Conservation (phyloP, 2,113 vertebrate genomes). For the Thalassarche chlororhynchos region DNA sequence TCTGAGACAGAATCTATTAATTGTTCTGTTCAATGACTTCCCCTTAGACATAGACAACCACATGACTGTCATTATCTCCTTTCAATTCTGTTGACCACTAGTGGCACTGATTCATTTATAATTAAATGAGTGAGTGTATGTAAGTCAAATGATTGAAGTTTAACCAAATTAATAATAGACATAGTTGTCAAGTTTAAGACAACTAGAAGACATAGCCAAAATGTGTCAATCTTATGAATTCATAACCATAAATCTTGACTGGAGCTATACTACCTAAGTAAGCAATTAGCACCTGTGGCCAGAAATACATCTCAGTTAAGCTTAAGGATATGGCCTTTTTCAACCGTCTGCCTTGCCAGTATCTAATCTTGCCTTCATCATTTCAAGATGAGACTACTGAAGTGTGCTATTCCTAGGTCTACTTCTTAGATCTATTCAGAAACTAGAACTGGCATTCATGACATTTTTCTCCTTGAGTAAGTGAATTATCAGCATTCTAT, state of each 20-base stretch:
- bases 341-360: neutral
- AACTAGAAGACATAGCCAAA: neutral
- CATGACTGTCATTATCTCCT: neutral
- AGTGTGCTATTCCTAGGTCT: neutral
- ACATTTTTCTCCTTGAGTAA: neutral
- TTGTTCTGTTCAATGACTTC: neutral
- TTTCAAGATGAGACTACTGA: neutral
- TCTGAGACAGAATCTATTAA: neutral
- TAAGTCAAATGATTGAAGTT: neutral
- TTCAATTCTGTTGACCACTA: neutral
- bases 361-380: neutral
- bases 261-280: neutral
- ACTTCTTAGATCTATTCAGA: neutral
- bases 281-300: neutral
- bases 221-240: neutral
- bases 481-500: neutral
- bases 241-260: neutral
- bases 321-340: neutral
- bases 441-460: neutral
- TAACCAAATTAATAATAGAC: neutral
- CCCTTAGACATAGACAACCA: neutral
- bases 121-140: neutral
- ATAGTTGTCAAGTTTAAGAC: neutral
- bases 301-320: neutral
- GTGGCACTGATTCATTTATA: neutral